These are phyloP conservation scores for Drosophila miranda DNA, from an alignment of 1,140 invertebrate genomes.

Conservation along the genomic window DNA sequence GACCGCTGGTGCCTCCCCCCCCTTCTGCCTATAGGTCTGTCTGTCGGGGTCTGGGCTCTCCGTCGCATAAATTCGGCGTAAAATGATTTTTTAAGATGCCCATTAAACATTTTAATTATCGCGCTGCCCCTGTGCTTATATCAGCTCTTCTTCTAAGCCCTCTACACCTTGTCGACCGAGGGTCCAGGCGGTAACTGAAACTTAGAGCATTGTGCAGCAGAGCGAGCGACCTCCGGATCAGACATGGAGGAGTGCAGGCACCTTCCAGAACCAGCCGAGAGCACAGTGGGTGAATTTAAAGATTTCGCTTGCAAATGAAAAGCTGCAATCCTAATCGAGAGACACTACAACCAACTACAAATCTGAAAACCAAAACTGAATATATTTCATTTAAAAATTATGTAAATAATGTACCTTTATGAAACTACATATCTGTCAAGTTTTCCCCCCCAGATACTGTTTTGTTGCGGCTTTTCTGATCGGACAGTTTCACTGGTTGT, in stretches of 20 bases:
- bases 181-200: conserved; percentile 8
- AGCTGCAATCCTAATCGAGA: too few relatives aligned
- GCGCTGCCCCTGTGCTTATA: conserved; percentile 44
- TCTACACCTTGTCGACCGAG: background rate
- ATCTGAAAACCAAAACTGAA: too few relatives aligned
- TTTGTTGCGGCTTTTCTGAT: background rate
- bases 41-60: conserved; percentile 13
- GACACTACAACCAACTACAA: too few relatives aligned
- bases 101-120: conserved; percentile 79
- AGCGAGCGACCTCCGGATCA: conserved; percentile 27
- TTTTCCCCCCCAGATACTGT: background rate
- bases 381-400: too few relatives aligned
- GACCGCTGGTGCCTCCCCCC: background rate
- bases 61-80: conserved; percentile 69
- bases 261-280: conserved; percentile 2
- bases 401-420: too few relatives aligned
- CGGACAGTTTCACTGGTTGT: background rate
- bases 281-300: conserved; percentile 15
- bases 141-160: conserved; percentile 21
- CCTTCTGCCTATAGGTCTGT: background rate
- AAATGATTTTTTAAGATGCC: conserved; percentile 73
- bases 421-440: too few relatives aligned
- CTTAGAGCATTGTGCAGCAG: conserved; percentile 28
- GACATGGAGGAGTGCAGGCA: conserved; percentile 3
- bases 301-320: too few relatives aligned